Evolutionary conservation across 37 sponge, comb jelly and placozoan species (phyloP), one percentile per base, ranked within the genome.

Genomic region (Cladorhizidae sp.): DNA sequence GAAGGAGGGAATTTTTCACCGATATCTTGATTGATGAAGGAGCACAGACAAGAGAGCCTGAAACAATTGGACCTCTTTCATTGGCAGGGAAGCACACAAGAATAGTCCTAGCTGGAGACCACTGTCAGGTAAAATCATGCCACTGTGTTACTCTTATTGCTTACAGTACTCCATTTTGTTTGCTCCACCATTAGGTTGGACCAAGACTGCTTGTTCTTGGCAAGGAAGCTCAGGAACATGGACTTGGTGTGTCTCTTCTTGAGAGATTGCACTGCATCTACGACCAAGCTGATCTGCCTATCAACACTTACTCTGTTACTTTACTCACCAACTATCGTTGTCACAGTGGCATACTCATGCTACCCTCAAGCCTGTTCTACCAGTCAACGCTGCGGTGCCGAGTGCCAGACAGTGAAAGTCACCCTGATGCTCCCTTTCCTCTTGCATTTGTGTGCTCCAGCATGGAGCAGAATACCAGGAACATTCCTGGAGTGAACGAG

Each of bases 11-110:
- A 31, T 75, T 57, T 45, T 84, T 87, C 42, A 80, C 92, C 35
- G 88, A 92, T 67, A 92, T 92, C 28, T 45, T 92, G 21, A 70
- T 92, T 23, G 92, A 92, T 87, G 92, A 92, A 61, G 92, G 80
- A 49, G 92, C 92, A 3, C 92, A 92, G 31, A 80, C 92, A 31
- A 79, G 88, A 76, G 92, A 92, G 75, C 87, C 92, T 33, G 92
- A 92, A 39, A 52, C 79, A 22, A 51, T 83, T 69, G 79, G 68
- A 33, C 88, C 85, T 55, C 80, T 92, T 42, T 61, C 55, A 11
- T 68, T 87, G 3, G 84, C 88, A 31, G 72, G 67, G 28, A 26
- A 59, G 18, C 14, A 87, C 25, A 87, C 92, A 57, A 83, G 68
- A 21, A 84, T 92, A 59, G 74, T 92, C 39, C 70, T 92, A 74